Evolutionary conservation across 2,888 invertebrate species (phyloP).

Genomic region (Platycheirus rosarum): DNA sequence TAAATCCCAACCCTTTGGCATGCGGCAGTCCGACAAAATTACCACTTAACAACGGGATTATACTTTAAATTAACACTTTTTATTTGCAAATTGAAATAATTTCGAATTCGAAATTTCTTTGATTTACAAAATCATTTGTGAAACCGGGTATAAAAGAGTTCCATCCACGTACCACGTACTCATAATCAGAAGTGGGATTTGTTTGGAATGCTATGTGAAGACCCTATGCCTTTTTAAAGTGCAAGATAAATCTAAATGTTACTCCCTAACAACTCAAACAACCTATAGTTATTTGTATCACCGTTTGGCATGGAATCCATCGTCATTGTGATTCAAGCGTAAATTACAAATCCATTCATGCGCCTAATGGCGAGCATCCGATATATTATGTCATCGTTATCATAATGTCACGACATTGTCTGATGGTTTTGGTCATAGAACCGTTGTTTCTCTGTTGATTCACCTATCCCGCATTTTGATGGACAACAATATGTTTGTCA

Average conservation of each 20-base stretch:
- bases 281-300: slow-evolving; percentile 1
- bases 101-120: too few species aligned
- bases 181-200: too few species aligned
- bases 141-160: too few species aligned
- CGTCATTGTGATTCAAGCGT: slow-evolving; percentile 64
- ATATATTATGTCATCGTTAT: slow-evolving; percentile 71
- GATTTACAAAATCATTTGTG: too few species aligned
- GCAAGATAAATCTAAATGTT: background rate
- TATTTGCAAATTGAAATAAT: too few species aligned
- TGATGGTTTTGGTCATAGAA: slow-evolving; percentile 50
- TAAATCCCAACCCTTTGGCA: too few species aligned
- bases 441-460: slow-evolving; percentile 43
- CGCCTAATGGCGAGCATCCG: slow-evolving; percentile 70
- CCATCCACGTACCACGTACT: too few species aligned
- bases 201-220: too few species aligned
- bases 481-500: slow-evolving; percentile 65
- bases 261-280: background rate
- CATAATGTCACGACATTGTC: slow-evolving; percentile 58
- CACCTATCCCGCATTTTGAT: slow-evolving; percentile 70
- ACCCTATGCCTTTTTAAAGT: too few species aligned
- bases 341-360: slow-evolving; percentile 72
- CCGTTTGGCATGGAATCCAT: slow-evolving; percentile 48
- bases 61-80: too few species aligned
- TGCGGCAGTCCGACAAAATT: too few species aligned
- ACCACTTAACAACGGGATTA: too few species aligned